Conservation (phyloP, 2,888 invertebrate species). For the Marronus borbonicus region DNA sequence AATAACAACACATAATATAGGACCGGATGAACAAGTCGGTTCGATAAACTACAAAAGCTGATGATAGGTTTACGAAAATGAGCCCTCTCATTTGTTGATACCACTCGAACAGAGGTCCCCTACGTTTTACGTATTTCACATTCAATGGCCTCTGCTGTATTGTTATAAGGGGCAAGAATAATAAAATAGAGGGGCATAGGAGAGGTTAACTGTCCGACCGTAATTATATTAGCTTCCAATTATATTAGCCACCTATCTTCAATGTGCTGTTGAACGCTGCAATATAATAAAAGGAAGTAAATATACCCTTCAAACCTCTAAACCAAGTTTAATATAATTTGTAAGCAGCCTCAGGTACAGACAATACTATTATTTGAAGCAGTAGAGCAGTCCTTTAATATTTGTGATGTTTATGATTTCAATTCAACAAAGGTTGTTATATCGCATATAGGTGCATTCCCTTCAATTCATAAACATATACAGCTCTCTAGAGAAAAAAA, state of each 20-base stretch:
- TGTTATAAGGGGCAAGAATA: slow-evolving; percentile 8
- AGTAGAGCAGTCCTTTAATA: too few species aligned
- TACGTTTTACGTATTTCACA: slow-evolving; percentile 10
- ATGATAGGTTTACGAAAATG: slow-evolving; percentile 56
- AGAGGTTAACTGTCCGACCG: slow-evolving; percentile 1
- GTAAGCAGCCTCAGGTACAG: not conserved
- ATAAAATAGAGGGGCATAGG: slow-evolving; percentile 10
- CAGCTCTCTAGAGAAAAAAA: too few species aligned
- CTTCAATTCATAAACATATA: too few species aligned
- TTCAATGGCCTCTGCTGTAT: not conserved
- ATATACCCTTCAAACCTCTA: not conserved
- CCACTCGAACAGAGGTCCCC: slow-evolving; percentile 48
- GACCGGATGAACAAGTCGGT: slow-evolving; percentile 55
- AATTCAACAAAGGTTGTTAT: too few species aligned
- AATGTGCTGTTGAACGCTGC: not conserved
- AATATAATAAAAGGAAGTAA: not conserved
- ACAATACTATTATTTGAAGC: too few species aligned
- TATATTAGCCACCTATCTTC: slow-evolving; percentile 4
- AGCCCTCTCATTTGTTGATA: slow-evolving; percentile 57
- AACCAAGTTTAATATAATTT: not conserved
- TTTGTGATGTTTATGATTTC: too few species aligned
- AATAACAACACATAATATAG: slow-evolving; percentile 44
- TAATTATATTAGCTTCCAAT: slow-evolving; percentile 26
- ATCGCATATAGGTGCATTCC: too few species aligned
- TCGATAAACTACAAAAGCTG: slow-evolving; percentile 52